Conservation (phyloP, 2,797 vertebrate genomes). For the Rhincodon typus region DNA sequence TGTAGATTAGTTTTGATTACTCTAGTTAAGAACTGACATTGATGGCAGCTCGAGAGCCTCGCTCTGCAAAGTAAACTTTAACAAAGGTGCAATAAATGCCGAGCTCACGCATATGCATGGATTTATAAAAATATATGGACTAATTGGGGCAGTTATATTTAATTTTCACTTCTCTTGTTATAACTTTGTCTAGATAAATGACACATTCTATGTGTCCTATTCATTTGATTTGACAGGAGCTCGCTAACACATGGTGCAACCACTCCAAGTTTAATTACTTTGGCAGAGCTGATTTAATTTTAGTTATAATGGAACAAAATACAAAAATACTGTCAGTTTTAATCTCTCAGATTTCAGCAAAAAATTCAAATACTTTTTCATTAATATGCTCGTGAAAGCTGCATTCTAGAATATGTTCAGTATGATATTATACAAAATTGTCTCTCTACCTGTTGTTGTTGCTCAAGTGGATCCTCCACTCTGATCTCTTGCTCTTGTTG, state of each 20-base stretch:
- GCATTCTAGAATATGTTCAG: neutral
- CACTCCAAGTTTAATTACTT: neutral
- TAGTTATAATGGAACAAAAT: neutral
- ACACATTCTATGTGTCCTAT: neutral
- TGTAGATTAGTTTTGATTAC: neutral
- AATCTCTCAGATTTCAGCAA: neutral
- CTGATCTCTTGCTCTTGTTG: constrained; percentile 77
- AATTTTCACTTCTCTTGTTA: neutral
- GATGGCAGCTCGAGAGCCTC: neutral
- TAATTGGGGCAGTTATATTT: neutral
- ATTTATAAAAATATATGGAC: neutral
- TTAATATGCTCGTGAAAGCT: neutral
- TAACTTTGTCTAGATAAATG: neutral
- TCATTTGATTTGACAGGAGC: neutral
- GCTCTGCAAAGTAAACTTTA: neutral
- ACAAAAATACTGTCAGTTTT: neutral
- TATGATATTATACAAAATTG: neutral
- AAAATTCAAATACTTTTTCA: neutral
- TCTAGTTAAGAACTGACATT: neutral
- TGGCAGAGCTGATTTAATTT: neutral
- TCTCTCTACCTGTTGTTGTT: constrained; percentile 80
- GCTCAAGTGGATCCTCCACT: constrained; percentile 87
- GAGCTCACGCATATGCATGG: neutral
- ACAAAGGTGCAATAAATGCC: neutral
- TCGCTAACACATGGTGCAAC: neutral